phyloP scores from a whole-genome alignment of 2,113 vertebrate species.

The Gobius niger region DNA sequence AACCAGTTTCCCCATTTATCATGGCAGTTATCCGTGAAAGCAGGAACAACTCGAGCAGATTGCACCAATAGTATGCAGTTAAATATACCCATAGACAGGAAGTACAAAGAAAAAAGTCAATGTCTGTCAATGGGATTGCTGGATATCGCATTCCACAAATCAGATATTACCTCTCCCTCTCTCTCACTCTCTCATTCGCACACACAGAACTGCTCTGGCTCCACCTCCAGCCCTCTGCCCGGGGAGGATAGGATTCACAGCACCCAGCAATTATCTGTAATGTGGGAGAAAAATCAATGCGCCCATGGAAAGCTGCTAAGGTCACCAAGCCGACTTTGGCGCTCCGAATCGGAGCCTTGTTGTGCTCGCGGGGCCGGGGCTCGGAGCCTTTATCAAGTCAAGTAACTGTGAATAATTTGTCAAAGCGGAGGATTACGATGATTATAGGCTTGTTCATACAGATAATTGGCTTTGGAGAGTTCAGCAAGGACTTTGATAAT shows the following conservation, averaged over 20 bases:
- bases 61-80: slow-evolving; percentile 10
- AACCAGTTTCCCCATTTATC: slow-evolving; percentile 6
- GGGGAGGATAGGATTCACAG: slow-evolving; percentile 86
- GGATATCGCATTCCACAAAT: slow-evolving; percentile 70
- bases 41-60: slow-evolving; percentile 17
- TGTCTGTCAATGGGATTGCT: slow-evolving; percentile 61
- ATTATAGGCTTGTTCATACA: slow-evolving; percentile 41
- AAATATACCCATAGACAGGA: slow-evolving; percentile 50
- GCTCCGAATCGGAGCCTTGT: slow-evolving; percentile 51
- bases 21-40: slow-evolving; percentile 18
- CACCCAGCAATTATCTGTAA: slow-evolving; percentile 89
- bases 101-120: slow-evolving; percentile 58
- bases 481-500: slow-evolving; percentile 20
- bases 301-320: slow-evolving; percentile 79
- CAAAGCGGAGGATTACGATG: slow-evolving; percentile 33
- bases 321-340: slow-evolving; percentile 71
- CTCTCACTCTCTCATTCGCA: slow-evolving; percentile 58
- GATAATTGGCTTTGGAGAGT: slow-evolving; percentile 47
- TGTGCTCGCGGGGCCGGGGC: slow-evolving; percentile 42
- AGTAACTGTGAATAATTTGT: slow-evolving; percentile 38
- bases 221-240: slow-evolving; percentile 43
- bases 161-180: slow-evolving; percentile 51
- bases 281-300: slow-evolving; percentile 85
- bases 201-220: slow-evolving; percentile 63
- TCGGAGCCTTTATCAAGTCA: slow-evolving; percentile 32